phyloP scores from a whole-genome alignment of 2,113 vertebrate species.

The Craseonycteris thonglongyai region DNA sequence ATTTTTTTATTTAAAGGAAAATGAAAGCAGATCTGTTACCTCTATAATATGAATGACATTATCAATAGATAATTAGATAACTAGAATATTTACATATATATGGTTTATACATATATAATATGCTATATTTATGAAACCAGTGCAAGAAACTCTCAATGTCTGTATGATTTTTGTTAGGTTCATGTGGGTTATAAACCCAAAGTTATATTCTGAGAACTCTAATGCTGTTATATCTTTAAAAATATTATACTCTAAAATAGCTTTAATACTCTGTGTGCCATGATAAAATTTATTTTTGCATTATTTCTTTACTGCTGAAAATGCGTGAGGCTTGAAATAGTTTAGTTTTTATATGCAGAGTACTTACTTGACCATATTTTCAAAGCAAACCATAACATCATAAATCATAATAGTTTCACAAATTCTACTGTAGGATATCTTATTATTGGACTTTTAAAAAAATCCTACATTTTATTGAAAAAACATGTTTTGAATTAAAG shows the following conservation, averaged over 20 bases:
- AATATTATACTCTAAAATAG: not conserved
- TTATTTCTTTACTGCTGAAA: not conserved
- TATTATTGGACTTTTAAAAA: not conserved
- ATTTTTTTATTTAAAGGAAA: constrained; percentile 40
- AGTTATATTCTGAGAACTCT: not conserved
- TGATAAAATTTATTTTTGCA: not conserved
- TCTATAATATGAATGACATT: not conserved
- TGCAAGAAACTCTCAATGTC: not conserved
- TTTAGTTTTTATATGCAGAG: not conserved
- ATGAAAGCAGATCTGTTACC: not conserved
- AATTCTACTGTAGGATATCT: not conserved
- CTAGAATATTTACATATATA: not conserved
- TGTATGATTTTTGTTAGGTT: not conserved
- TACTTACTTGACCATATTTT: not conserved
- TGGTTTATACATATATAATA: not conserved
- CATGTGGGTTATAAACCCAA: not conserved
- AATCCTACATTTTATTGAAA: not conserved
- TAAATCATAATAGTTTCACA: not conserved
- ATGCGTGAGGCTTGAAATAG: not conserved
- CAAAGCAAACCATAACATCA: not conserved
- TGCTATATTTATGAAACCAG: not conserved
- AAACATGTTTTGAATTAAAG: not conserved
- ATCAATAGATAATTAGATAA: not conserved
- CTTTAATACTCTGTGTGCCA: not conserved
- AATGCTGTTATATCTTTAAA: not conserved